phyloP scores from a whole-genome alignment of 1,140 invertebrate genomes.

The Harlomillsia oculata region DNA sequence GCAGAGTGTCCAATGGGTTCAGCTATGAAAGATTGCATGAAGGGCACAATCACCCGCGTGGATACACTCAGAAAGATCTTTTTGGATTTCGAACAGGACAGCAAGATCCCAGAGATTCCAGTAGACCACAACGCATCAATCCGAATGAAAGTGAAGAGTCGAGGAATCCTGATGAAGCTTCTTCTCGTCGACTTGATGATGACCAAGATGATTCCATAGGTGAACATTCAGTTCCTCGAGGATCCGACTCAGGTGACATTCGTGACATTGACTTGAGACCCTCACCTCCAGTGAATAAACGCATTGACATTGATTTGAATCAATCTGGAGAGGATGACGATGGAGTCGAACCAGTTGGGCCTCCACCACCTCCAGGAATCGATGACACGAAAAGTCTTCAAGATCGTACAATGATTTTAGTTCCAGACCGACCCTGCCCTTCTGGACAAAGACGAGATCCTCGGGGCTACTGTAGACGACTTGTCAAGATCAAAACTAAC shows the following conservation, averaged over 20 bases:
- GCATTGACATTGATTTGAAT: conserved; percentile 2
- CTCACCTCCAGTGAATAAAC: not conserved
- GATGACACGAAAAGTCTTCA: conserved; percentile 28
- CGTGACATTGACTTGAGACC: not conserved
- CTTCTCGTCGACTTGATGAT: not conserved
- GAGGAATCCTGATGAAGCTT: not conserved
- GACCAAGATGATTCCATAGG: not conserved
- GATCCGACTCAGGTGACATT: not conserved
- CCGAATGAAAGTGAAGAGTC: not conserved
- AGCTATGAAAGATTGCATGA: no score
- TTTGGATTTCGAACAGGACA: not conserved
- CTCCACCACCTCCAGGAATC: not conserved
- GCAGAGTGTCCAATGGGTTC: not conserved
- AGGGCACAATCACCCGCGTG: not conserved
- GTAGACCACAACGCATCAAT: not conserved
- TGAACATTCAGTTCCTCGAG: not conserved
- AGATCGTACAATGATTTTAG: conserved; percentile 27
- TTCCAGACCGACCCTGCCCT: conserved; percentile 27
- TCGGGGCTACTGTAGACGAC: conserved; percentile 23
- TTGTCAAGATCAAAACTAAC: conserved; percentile 21
- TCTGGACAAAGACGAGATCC: conserved; percentile 21
- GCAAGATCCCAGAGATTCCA: not conserved
- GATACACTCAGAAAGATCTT: not conserved
- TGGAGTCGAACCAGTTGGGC: not conserved
- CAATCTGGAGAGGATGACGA: conserved; percentile 3